Conservation (phyloP, 1,140 invertebrate species). For the Bombus vancouverensis region DNA sequence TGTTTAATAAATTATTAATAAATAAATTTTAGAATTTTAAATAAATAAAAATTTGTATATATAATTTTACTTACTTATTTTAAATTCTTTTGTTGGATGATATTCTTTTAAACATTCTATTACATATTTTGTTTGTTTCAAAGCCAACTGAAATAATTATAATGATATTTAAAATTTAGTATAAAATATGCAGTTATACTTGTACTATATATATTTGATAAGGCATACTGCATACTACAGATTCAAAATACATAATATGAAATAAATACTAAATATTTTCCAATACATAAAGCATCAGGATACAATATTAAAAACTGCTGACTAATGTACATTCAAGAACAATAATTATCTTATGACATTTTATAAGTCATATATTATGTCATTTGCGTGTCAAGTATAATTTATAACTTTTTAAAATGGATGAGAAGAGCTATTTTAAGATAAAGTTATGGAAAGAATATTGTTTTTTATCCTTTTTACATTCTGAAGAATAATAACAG, state of each 20-base stretch:
- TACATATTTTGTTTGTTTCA: slow-evolving; percentile 91
- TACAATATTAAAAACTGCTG: slow-evolving; percentile 24
- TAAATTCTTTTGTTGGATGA: slow-evolving; percentile 87
- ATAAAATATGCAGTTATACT: not conserved
- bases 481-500: not conserved
- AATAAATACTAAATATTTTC: not conserved
- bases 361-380: not conserved
- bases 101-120: slow-evolving; percentile 87
- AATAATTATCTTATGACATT: slow-evolving; percentile 2
- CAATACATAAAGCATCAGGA: not conserved
- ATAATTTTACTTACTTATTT: slow-evolving; percentile 86
- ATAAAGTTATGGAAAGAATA: not conserved
- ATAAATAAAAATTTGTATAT: not conserved
- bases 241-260: not conserved
- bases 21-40: slow-evolving; percentile 3
- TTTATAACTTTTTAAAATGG: not conserved
- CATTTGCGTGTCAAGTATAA: not conserved
- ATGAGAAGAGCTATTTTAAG: not conserved
- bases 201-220: not conserved
- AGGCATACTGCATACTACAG: no score
- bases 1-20: not conserved
- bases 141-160: slow-evolving; percentile 86
- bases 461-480: not conserved
- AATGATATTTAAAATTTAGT: slow-evolving; percentile 3
- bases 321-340: slow-evolving; percentile 13